Percentiles rank a stretch among this genome's conserved stretches.
Conservation (phyloP, 2,113 vertebrate genomes). For the human (Homo sapiens) region DNA sequence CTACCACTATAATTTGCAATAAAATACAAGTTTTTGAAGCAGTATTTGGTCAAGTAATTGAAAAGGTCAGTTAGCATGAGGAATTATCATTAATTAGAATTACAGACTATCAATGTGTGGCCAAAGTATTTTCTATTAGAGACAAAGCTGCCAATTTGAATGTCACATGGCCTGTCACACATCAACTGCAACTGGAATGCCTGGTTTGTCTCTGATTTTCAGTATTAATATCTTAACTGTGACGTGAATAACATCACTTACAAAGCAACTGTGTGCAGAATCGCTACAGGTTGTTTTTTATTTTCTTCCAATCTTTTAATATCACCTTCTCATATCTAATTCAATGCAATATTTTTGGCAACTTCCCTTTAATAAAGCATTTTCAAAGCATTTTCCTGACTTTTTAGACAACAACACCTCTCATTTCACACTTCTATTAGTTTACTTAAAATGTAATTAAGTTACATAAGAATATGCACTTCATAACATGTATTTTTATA, state of each 20-base stretch:
- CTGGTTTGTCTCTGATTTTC: not conserved
- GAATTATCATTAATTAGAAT: not conserved
- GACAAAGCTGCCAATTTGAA: not conserved
- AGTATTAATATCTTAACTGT: not conserved
- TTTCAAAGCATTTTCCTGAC: not conserved
- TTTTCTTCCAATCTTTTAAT: not conserved
- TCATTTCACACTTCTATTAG: not conserved
- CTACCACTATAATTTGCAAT: not conserved
- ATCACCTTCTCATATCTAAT: not conserved
- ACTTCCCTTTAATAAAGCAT: not conserved
- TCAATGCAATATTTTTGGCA: not conserved
- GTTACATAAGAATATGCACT: not conserved
- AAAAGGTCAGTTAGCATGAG: not conserved
- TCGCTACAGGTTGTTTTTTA: not conserved
- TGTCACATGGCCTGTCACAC: not conserved
- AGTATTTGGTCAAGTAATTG: not conserved
- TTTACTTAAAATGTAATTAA: not conserved
- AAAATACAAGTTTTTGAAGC: not conserved
- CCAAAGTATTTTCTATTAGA: not conserved
- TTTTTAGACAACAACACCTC: not conserved
- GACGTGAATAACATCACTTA: not conserved
- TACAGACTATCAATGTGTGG: too few relatives aligned
- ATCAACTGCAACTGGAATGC: not conserved
- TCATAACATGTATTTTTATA: not conserved
- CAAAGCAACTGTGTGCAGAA: not conserved